Percentiles rank a stretch among this genome's conserved stretches.
Evolutionary conservation across 2,113 vertebrate species (phyloP).

Genomic region (Rhipidura dahli): DNA sequence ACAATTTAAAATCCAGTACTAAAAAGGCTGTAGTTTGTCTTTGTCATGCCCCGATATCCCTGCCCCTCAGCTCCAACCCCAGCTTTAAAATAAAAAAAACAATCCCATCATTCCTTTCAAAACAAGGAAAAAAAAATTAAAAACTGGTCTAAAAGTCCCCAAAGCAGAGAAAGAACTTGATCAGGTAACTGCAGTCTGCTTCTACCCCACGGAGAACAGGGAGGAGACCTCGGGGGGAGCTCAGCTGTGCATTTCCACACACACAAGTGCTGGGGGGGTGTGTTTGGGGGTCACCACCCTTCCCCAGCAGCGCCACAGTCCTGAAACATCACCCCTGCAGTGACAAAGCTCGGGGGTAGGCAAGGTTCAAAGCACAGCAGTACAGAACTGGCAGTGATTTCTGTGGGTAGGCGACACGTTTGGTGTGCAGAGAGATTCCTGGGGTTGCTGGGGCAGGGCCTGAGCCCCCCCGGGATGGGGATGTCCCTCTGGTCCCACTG

Average conservation of each 20-base stretch:
- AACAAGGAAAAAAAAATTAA: neutral
- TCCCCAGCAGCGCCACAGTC: neutral
- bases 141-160: slow-evolving; percentile 3
- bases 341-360: neutral
- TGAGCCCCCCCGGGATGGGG: neutral
- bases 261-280: neutral
- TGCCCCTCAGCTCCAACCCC: slow-evolving; percentile 14
- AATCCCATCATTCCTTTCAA: neutral
- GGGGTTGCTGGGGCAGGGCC: neutral
- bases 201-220: neutral
- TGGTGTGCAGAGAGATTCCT: neutral
- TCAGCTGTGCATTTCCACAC: neutral
- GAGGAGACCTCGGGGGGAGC: neutral
- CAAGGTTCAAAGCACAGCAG: neutral
- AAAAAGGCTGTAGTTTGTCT: neutral
- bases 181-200: neutral
- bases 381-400: neutral
- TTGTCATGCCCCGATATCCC: neutral
- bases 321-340: neutral
- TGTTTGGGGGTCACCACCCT: neutral
- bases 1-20: neutral
- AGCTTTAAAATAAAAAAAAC: neutral
- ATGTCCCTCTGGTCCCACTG: neutral
- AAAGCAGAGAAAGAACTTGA: neutral
- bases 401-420: neutral